These are phyloP conservation scores for Phyllostomus hastatus DNA, from an alignment of 2,113 vertebrate species.

Conservation along the genomic window DNA sequence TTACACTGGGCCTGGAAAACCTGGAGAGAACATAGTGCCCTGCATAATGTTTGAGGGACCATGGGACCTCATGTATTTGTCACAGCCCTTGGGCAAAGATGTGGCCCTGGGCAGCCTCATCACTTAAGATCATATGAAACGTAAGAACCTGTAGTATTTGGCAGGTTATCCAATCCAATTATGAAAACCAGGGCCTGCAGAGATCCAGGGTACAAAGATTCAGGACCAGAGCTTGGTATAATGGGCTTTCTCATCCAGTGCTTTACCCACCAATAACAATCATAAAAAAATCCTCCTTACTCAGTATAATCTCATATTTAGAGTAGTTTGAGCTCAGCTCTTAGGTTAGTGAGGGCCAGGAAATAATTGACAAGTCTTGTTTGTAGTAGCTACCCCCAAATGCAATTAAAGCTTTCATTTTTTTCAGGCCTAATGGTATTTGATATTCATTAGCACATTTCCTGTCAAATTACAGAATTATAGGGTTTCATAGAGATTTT, in stretches of 20 bases:
- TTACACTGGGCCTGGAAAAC: not conserved
- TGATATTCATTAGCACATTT: not conserved
- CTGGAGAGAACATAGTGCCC: not conserved
- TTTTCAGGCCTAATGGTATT: constrained; percentile 23
- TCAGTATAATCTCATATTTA: not conserved
- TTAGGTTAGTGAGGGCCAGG: not conserved
- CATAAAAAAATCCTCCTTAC: not conserved
- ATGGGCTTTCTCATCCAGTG: not conserved
- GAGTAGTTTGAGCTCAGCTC: not conserved
- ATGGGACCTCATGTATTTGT: not conserved
- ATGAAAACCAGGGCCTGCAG: not conserved
- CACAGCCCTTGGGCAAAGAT: not conserved
- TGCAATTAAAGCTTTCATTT: not conserved
- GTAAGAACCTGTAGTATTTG: not conserved
- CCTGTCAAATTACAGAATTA: not conserved
- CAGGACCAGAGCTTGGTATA: not conserved
- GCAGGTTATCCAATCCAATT: not conserved
- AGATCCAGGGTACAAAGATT: not conserved
- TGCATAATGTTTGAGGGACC: not conserved
- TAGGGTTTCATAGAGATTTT: not conserved
- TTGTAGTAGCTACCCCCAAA: not conserved
- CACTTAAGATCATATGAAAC: not conserved
- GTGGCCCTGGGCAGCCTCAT: not conserved
- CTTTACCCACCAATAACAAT: not conserved
- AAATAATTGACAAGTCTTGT: not conserved